phyloP scores from a whole-genome alignment of 2,113 vertebrate species.

The Cyprinodon brontotheroides region DNA sequence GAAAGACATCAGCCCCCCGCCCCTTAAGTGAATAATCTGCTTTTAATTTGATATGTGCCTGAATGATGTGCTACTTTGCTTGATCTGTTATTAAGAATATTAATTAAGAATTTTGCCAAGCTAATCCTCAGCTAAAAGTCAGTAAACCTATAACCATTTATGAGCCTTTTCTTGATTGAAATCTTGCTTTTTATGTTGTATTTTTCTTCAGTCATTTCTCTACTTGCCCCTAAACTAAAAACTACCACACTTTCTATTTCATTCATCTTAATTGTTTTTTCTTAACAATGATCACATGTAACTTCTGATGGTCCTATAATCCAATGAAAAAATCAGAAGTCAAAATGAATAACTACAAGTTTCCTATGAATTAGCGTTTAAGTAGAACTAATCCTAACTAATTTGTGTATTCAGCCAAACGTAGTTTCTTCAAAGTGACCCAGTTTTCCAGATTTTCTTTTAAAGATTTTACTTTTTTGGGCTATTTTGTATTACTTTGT shows the following conservation, averaged over 20 bases:
- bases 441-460: not conserved
- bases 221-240: not conserved
- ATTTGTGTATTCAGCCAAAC: not conserved
- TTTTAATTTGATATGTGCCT: slow-evolving; percentile 53
- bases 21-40: slow-evolving; percentile 13
- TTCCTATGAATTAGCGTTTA: not conserved
- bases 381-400: not conserved
- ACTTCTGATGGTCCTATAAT: slow-evolving; percentile 15
- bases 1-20: slow-evolving; percentile 23
- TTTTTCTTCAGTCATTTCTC: slow-evolving; percentile 3
- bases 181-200: not conserved
- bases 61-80: slow-evolving; percentile 54
- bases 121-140: slow-evolving; percentile 13
- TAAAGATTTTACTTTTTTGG: not conserved
- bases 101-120: slow-evolving; percentile 4
- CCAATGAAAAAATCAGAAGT: not conserved
- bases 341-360: not conserved
- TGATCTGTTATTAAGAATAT: slow-evolving; percentile 27
- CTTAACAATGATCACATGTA: not conserved
- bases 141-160: slow-evolving; percentile 7
- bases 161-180: slow-evolving; percentile 19
- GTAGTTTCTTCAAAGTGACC: not conserved
- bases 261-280: not conserved
- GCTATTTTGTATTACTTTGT: not conserved
- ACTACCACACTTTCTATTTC: not conserved